A percentile compares a stretch with the other conserved stretches of the same genome.
Evolutionary conservation across 2,113 vertebrate species (phyloP).

Genomic region (Myotis davidii): DNA sequence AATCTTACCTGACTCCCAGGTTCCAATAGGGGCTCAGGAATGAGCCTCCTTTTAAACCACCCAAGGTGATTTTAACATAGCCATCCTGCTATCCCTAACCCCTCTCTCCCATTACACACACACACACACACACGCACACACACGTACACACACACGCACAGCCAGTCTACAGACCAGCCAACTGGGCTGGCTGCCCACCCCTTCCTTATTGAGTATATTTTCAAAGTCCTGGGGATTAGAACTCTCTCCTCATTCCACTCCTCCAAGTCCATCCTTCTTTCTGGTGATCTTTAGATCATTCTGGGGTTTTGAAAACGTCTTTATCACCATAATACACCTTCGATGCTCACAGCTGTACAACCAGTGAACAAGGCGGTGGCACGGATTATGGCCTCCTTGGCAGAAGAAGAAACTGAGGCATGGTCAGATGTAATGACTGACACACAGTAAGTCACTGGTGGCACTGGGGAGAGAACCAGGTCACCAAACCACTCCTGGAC

Average conservation of each 20-base stretch:
- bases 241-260: background rate
- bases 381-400: background rate
- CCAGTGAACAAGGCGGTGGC: background rate
- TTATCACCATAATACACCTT: background rate
- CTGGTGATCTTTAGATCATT: background rate
- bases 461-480: too few species aligned
- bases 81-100: background rate
- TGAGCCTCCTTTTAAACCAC: background rate
- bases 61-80: background rate
- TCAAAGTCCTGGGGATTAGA: background rate
- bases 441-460: background rate
- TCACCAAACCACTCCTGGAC: rapidly evolving
- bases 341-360: background rate
- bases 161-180: background rate
- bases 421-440: background rate
- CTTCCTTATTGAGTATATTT: background rate
- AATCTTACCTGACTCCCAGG: background rate
- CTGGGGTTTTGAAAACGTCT: background rate
- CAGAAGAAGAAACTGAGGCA: slow-evolving; percentile 11
- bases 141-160: background rate
- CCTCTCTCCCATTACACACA: background rate
- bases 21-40: rapidly evolving
- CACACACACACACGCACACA: background rate
- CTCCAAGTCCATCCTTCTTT: background rate
- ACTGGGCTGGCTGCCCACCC: rapidly evolving